phyloP scores from a whole-genome alignment of 2,797 vertebrate genomes.

The Falco naumanni region DNA sequence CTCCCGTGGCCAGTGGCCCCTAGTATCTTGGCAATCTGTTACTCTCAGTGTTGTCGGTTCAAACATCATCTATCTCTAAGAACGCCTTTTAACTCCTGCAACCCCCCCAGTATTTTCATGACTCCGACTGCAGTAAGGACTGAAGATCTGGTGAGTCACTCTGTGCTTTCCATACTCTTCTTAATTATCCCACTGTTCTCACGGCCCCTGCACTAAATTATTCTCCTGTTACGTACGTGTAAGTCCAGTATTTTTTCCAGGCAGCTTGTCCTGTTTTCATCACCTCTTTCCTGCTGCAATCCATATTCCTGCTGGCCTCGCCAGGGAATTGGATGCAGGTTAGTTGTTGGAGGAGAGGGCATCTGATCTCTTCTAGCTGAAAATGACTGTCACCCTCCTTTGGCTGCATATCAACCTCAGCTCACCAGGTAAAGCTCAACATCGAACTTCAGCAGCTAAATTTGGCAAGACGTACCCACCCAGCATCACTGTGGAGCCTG shows the following conservation, averaged over 20 bases:
- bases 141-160: neutral
- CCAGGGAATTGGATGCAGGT: neutral
- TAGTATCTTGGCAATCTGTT: neutral
- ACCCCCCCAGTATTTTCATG: neutral
- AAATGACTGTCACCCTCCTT: neutral
- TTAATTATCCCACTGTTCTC: neutral
- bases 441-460: neutral
- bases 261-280: neutral
- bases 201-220: accelerated
- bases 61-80: neutral
- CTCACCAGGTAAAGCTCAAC: neutral
- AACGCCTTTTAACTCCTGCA: neutral
- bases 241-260: neutral
- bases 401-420: accelerated
- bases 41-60: neutral
- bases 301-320: neutral
- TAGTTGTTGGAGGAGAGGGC: neutral
- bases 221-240: neutral
- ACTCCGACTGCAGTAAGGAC: neutral
- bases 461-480: neutral
- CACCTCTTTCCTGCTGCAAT: neutral
- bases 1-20: neutral
- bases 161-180: neutral
- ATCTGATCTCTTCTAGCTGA: neutral
- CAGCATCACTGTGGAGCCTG: neutral